Base-by-base conservation (phyloP, 2,113 vertebrate species). In the Pseudolaguvia tuberculata region DNA sequence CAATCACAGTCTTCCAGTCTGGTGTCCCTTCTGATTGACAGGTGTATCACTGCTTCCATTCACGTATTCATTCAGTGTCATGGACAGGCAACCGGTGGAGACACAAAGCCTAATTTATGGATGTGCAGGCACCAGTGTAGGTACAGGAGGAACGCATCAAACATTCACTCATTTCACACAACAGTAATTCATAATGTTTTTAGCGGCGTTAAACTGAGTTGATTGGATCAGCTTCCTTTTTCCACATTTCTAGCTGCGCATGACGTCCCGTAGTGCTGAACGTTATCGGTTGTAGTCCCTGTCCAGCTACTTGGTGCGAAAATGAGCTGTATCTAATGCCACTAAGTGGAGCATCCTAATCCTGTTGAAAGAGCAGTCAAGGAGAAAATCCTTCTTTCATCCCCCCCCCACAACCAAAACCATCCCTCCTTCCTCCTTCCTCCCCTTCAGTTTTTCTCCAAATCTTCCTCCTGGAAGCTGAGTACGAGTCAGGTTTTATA, bases 281-380 rank as follows among this genome's bases (percentile, higher is more conserved):
- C 10, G 20, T 45, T 62, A 14, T 61, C 21, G 59, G n/a, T 62
- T 42, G 10, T 11, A 21, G 59, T 42, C 61, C 45, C 23, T 14
- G 10, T 66, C 21, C 21, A 66, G 6, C 5, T 8, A 17, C 45
- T 45, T 39, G 31, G 31, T 35, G 31, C 1, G 21, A 66, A 66
- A 66, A 66, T 66, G 63, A 66, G 63, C 82, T 80, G 79, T 87
- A 83, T 83, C 84, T 84, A 86, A 87, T 84, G 82, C 85, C 74
- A 69, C 81, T 83, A 87, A 87, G 85, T 85, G 85, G 82, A 83
- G 70, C 70, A 82, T 87, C 81, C 83, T 89, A 90, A 90, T 90
- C 90, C 86, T 81, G 74, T 85, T 87, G 70, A 79, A 78, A 81
- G 78, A 72, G 87, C 87, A 86, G 84, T 79, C 73, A 73, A 84